Evolutionary conservation across 2,797 vertebrate species (phyloP).

Genomic region (Anas georgica): DNA sequence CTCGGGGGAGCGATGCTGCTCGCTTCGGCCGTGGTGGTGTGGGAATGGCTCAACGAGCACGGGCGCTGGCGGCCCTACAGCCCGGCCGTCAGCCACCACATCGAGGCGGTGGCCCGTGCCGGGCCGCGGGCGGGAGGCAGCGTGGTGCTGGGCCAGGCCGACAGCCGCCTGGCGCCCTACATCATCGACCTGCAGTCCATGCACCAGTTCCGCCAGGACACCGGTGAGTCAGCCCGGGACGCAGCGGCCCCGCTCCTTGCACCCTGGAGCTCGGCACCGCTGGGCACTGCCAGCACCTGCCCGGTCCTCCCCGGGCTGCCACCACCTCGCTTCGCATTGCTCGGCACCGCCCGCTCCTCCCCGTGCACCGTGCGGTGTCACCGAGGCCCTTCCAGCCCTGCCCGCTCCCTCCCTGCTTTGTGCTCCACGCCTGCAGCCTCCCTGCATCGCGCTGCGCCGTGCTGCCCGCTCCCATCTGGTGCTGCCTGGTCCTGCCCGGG

Average conservation of each 20-base stretch:
- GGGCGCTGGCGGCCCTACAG: constrained; percentile 95
- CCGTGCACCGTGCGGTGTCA: not conserved
- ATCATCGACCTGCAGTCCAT: constrained; percentile 93
- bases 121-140: constrained; percentile 85
- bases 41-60: constrained; percentile 97
- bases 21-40: constrained; percentile 92
- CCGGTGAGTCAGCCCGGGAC: constrained; percentile 79
- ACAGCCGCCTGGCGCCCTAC: constrained; percentile 89
- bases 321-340: too few relatives aligned
- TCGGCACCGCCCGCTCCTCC: too few relatives aligned
- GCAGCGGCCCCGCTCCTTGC: too few relatives aligned
- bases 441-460: not conserved
- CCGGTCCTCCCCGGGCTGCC: not conserved
- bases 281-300: not conserved
- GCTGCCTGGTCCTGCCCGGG: not conserved
- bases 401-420: not conserved
- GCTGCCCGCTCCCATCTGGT: not conserved
- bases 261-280: not conserved
- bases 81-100: constrained; percentile 91
- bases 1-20: constrained; percentile 80
- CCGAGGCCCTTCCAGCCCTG: not conserved
- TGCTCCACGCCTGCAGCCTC: not conserved
- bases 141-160: constrained; percentile 92
- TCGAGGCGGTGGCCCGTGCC: constrained; percentile 90
- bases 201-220: constrained; percentile 95